Evolutionary conservation across 2,113 vertebrate species (phyloP).

Genomic region (Corythaeola cristata): DNA sequence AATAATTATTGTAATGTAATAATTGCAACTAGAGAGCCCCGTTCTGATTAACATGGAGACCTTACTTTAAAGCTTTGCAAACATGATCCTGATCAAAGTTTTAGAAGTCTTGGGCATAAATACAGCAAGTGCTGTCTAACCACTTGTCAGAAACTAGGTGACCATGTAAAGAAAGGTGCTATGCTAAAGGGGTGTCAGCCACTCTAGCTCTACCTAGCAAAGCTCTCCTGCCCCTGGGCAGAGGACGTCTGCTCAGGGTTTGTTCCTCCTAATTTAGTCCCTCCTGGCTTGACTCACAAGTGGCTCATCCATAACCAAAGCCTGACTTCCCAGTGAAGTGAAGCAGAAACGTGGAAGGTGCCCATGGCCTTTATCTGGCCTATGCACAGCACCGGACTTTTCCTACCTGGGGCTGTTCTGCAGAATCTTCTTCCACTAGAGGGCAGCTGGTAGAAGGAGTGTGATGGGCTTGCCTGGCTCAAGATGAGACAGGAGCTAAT

Average conservation of each 20-base stretch:
- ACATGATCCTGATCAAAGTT: background rate
- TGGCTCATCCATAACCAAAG: background rate
- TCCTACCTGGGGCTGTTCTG: background rate
- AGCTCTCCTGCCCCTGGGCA: background rate
- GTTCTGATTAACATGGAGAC: background rate
- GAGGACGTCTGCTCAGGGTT: background rate
- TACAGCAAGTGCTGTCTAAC: background rate
- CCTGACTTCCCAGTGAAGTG: background rate
- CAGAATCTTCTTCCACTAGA: slow-evolving; percentile 18
- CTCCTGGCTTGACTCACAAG: background rate
- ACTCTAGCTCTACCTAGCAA: background rate
- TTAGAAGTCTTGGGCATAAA: background rate
- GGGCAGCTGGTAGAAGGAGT: background rate
- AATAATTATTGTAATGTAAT: background rate
- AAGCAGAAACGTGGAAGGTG: background rate
- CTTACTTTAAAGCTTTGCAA: background rate
- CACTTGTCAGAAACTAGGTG: background rate
- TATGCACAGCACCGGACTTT: background rate
- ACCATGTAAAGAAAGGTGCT: background rate
- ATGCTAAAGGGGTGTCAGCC: background rate
- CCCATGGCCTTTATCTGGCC: background rate
- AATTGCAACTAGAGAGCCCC: background rate
- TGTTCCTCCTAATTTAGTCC: background rate
- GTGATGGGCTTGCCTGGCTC: background rate
- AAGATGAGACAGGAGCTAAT: background rate